These are phyloP conservation scores for Varanus komodoensis DNA, from an alignment of 2,113 vertebrate genomes.

Conservation along the genomic window DNA sequence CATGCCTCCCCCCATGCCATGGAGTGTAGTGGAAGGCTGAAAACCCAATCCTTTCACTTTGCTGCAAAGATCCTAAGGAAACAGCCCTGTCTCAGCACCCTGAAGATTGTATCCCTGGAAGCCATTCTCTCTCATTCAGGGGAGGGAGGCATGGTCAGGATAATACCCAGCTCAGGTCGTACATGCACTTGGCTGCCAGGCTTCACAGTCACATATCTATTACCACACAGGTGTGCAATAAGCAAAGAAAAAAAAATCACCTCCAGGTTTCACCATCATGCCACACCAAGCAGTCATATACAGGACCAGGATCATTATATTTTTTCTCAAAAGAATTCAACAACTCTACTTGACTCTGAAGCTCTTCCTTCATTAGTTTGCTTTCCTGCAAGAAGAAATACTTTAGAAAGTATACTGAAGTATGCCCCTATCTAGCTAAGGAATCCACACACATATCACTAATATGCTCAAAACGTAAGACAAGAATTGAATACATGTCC, in stretches of 20 bases:
- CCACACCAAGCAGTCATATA: slow-evolving; percentile 96
- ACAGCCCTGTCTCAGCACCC: not conserved
- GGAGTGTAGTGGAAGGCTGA: not conserved
- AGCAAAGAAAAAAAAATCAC: slow-evolving; percentile 68
- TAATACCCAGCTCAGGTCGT: not conserved
- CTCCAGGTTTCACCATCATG: slow-evolving; percentile 92
- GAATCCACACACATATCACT: not conserved
- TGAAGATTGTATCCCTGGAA: not conserved
- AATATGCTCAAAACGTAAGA: not conserved
- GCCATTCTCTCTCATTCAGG: not conserved
- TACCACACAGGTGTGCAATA: not conserved
- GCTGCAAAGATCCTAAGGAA: not conserved
- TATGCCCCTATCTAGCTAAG: not conserved
- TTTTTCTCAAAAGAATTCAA: slow-evolving; percentile 96
- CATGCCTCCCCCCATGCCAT: not conserved
- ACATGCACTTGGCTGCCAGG: not conserved
- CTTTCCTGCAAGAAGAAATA: slow-evolving; percentile 77
- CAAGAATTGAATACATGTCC: not conserved
- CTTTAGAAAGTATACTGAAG: not conserved
- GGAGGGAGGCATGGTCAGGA: not conserved
- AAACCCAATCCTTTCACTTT: not conserved
- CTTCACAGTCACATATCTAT: not conserved
- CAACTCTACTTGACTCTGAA: slow-evolving; percentile 92
- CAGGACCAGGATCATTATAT: slow-evolving; percentile 95
- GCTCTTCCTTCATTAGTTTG: slow-evolving; percentile 94